Evolutionary conservation across 2,113 vertebrate genomes (phyloP).

Genomic region (Grammomys surdaster): DNA sequence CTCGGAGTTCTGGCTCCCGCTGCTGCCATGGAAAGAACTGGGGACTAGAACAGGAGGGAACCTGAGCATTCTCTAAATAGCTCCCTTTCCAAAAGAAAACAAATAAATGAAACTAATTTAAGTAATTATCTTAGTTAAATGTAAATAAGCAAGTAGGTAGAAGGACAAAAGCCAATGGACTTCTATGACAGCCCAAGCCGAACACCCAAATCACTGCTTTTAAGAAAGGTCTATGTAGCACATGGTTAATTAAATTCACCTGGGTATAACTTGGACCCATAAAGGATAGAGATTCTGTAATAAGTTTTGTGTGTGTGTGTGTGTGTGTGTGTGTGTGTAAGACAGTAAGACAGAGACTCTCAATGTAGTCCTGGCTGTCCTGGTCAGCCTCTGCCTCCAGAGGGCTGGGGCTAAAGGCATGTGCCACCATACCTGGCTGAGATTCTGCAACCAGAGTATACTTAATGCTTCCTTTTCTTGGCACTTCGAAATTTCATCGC

Average conservation of each 20-base stretch:
- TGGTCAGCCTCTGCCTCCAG: not conserved
- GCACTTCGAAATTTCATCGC: not conserved
- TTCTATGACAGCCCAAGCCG: fast-evolving
- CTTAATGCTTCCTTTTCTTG: not conserved
- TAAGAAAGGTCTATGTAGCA: not conserved
- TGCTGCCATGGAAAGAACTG: not conserved
- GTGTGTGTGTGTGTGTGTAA: too few species aligned
- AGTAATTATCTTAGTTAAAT: not conserved
- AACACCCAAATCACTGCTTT: not conserved
- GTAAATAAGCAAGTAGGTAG: not conserved
- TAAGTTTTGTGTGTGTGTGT: not conserved
- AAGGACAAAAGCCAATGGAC: not conserved
- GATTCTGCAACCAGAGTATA: not conserved
- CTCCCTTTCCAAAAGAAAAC: not conserved
- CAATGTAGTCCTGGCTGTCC: not conserved
- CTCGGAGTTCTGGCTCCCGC: not conserved
- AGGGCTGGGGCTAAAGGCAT: not conserved
- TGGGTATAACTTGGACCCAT: not conserved
- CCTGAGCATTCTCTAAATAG: not conserved
- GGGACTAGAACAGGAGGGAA: not conserved
- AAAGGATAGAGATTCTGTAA: not conserved
- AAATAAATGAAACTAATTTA: not conserved
- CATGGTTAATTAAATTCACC: fast-evolving
- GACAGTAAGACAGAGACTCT: not conserved
- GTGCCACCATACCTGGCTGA: not conserved